Conservation (phyloP, 1,140 invertebrate species). For the Drosophila saltans region DNA sequence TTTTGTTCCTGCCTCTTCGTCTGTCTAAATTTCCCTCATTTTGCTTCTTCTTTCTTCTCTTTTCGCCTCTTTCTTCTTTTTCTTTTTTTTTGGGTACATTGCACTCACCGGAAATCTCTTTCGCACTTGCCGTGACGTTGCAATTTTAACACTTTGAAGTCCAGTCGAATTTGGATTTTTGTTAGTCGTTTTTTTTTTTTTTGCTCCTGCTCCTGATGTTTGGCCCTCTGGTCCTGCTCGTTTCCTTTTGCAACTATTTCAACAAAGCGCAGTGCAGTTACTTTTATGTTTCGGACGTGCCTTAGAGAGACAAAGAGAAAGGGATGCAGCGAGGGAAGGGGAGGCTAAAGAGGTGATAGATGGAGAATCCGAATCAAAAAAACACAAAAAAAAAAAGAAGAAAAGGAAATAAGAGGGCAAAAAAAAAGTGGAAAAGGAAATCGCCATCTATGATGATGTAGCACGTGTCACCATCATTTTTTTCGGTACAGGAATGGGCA, state of each 20-base stretch:
- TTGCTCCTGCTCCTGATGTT: slow-evolving; percentile 21
- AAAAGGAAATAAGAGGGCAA: not conserved
- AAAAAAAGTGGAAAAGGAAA: slow-evolving; percentile 23
- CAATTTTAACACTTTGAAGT: slow-evolving; percentile 80
- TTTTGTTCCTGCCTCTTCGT: slow-evolving; percentile 28
- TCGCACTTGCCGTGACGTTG: slow-evolving; percentile 63
- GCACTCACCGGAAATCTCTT: slow-evolving; percentile 57
- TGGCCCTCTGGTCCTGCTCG: slow-evolving; percentile 58
- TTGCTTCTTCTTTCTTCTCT: slow-evolving; percentile 3
- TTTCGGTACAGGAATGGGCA: slow-evolving; percentile 42
- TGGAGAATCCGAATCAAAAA: slow-evolving; percentile 2
- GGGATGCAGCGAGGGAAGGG: slow-evolving; percentile 5
- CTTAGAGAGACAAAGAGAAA: slow-evolving; percentile 55
- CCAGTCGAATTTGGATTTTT: slow-evolving; percentile 70
- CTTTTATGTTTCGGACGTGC: slow-evolving; percentile 80
- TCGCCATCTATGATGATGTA: slow-evolving; percentile 75
- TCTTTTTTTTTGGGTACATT: slow-evolving; percentile 42
- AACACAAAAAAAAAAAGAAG: not conserved
- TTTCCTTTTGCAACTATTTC: slow-evolving; percentile 78
- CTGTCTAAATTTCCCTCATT: slow-evolving; percentile 32
- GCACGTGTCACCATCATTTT: slow-evolving; percentile 78
- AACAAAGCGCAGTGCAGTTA: slow-evolving; percentile 80
- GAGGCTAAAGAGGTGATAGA: not conserved
- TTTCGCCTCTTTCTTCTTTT: not conserved
- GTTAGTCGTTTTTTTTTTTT: slow-evolving; percentile 20